Percentiles rank a stretch among this genome's conserved stretches.
Evolutionary conservation across 2,888 invertebrate genomes (phyloP).

Genomic region (Dichetophora obliterata): DNA sequence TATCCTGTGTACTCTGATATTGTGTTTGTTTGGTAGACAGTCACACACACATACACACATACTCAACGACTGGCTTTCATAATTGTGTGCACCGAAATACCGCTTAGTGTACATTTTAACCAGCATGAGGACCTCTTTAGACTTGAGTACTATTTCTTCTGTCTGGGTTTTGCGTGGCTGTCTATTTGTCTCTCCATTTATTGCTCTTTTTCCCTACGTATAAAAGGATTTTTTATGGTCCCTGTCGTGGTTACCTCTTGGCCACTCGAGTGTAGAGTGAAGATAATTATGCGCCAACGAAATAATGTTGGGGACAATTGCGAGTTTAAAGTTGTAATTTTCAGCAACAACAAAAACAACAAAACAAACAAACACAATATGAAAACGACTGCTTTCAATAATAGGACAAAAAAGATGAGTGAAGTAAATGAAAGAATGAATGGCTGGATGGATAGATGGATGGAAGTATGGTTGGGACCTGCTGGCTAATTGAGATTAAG

Average conservation of each 20-base stretch:
- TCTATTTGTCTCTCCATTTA: background rate
- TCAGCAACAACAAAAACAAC: background rate
- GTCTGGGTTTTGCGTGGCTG: background rate
- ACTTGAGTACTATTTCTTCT: background rate
- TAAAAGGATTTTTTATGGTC: background rate
- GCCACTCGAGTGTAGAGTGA: background rate
- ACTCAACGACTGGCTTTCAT: too few species aligned
- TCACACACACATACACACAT: too few species aligned
- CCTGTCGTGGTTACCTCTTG: background rate
- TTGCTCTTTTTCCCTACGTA: background rate
- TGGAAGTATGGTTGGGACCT: too few species aligned
- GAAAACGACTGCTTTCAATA: background rate
- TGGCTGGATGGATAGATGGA: background rate
- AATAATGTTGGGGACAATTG: slow-evolving; percentile 6
- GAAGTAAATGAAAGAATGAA: background rate
- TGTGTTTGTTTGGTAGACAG: background rate
- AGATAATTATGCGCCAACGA: slow-evolving; percentile 19
- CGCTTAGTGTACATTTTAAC: slow-evolving; percentile 18
- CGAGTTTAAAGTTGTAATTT: slow-evolving; percentile 15
- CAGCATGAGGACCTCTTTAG: slow-evolving; percentile 1
- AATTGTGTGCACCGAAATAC: background rate
- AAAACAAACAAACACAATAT: background rate
- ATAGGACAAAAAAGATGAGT: background rate
- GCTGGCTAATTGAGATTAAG: background rate
- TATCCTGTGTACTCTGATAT: background rate